These are phyloP conservation scores for Latrodectus hesperus DNA, from an alignment of 2,888 invertebrate species.

Conservation along the genomic window DNA sequence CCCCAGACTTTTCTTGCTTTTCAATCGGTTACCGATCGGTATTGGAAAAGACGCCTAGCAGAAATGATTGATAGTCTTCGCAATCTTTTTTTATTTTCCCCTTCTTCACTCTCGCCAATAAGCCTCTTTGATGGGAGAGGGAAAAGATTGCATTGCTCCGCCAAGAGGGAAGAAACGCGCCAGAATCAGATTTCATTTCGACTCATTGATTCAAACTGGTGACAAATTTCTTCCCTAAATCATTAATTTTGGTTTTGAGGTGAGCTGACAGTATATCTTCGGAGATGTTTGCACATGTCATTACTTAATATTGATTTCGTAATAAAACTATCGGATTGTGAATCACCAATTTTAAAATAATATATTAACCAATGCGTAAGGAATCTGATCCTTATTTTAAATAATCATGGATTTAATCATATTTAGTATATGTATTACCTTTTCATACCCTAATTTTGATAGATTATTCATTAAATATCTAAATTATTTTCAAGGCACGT, in stretches of 20 bases:
- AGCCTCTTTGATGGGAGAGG: slow-evolving; percentile 18
- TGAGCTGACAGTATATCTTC: background rate
- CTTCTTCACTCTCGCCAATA: background rate
- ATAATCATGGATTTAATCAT: too few species aligned
- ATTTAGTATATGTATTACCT: too few species aligned
- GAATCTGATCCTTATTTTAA: too few species aligned
- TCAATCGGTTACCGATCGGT: slow-evolving; percentile 22
- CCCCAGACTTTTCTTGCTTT: background rate
- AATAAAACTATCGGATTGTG: too few species aligned
- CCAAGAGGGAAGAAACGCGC: background rate
- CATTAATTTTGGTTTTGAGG: background rate
- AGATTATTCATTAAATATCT: too few species aligned
- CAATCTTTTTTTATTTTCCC: slow-evolving; percentile 12
- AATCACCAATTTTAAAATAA: too few species aligned
- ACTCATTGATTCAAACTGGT: background rate
- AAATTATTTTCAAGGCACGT: too few species aligned
- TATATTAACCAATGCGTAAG: too few species aligned
- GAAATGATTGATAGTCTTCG: slow-evolving; percentile 46
- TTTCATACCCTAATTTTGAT: too few species aligned
- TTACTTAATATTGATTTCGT: too few species aligned
- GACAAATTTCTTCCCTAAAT: background rate
- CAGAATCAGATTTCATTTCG: background rate
- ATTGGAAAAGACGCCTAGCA: slow-evolving; percentile 34
- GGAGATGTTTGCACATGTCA: too few species aligned
- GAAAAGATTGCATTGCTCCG: slow-evolving; percentile 10